Conservation (phyloP, 2,797 vertebrate genomes). For the Psittacula echo region DNA sequence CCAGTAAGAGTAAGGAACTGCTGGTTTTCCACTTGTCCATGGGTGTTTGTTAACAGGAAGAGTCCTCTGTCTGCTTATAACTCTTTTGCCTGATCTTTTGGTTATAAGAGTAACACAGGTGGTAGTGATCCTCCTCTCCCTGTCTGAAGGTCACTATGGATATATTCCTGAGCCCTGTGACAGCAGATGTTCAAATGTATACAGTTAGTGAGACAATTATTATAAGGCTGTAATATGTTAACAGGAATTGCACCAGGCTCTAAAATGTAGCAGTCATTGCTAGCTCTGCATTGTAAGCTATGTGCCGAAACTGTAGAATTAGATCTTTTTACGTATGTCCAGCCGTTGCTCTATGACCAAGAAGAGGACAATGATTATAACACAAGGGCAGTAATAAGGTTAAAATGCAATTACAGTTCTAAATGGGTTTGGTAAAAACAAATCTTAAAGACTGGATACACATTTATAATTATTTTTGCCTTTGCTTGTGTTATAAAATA, state of each 20-base stretch:
- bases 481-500: background rate
- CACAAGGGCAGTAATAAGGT: slow-evolving; percentile 29
- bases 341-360: background rate
- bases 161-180: background rate
- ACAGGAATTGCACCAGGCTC: slow-evolving; percentile 17
- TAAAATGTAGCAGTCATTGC: slow-evolving; percentile 8
- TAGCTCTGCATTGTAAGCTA: background rate
- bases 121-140: background rate
- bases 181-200: background rate
- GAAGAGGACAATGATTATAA: background rate
- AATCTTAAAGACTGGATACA: background rate
- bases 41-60: background rate
- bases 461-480: background rate
- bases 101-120: background rate
- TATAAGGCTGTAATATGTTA: background rate
- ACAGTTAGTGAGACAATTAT: background rate
- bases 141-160: background rate
- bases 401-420: slow-evolving; percentile 23
- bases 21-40: background rate
- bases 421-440: background rate
- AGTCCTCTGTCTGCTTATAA: background rate
- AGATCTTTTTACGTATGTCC: background rate
- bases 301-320: slow-evolving; percentile 17
- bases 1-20: background rate
- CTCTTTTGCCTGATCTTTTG: background rate